These are phyloP conservation scores for Pachycephala philippinensis DNA, from an alignment of 2,113 vertebrate species.

Conservation along the genomic window DNA sequence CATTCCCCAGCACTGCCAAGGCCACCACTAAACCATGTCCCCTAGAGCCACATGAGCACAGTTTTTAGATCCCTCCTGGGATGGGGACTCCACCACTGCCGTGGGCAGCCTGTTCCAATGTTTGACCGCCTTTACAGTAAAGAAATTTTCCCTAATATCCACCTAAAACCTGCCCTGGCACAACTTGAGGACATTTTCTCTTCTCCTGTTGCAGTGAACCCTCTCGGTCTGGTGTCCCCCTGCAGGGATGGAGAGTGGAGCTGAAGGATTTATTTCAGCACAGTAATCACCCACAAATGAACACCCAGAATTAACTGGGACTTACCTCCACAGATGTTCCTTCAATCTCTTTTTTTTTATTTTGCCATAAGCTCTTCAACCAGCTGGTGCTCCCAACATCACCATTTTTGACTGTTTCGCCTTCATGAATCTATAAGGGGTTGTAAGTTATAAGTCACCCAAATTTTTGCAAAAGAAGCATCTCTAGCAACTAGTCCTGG, in stretches of 20 bases:
- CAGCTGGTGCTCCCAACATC: not conserved
- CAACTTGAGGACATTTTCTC: not conserved
- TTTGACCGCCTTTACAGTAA: not conserved
- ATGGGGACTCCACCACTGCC: not conserved
- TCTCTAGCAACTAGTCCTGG: not conserved
- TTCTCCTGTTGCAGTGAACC: not conserved
- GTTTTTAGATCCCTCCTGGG: not conserved
- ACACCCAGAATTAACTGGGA: not conserved
- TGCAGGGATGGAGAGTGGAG: not conserved
- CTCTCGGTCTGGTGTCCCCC: not conserved
- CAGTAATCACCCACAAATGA: accelerated
- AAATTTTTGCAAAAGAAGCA: not conserved
- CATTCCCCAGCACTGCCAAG: not conserved
- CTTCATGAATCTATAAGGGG: not conserved
- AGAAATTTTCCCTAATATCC: not conserved
- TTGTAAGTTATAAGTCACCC: not conserved
- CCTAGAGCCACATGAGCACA: not conserved
- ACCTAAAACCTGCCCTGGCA: not conserved
- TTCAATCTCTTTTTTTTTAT: not conserved
- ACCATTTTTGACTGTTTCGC: not conserved
- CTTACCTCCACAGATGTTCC: not conserved
- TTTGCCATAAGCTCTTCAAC: not conserved
- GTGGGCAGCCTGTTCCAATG: not conserved
- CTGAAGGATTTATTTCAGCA: not conserved
- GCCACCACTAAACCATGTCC: not conserved